Base-by-base conservation (phyloP, 2,113 vertebrate genomes). In the Peromyscus maniculatus region DNA sequence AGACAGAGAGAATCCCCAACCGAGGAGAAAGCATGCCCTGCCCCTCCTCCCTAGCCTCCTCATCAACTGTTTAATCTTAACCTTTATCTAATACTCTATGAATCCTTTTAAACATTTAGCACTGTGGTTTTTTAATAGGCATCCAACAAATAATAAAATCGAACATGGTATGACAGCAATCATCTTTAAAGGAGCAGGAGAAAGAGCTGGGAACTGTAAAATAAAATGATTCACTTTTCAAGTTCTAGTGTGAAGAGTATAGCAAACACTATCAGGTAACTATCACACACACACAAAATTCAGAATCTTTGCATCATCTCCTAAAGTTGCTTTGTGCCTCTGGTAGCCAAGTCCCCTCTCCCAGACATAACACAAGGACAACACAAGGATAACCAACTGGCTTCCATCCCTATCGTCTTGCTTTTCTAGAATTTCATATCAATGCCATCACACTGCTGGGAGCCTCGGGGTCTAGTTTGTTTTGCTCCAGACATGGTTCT, bases 201-300 rank as follows among this genome's bases (percentile, higher is more conserved):
- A 94, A 93, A 79, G 43, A 11, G 86, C 24, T 33, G 24, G 59
- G 93, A 72, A 49, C 28, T 94, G 72, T 43, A 92, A 83, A 80
- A 69, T 91, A 62, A 88, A 93, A 95, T 21, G 11, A 93, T 46
- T 36, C 55, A 66, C 66, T 89, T 91, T 90, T n/a, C 67, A 84
- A 72, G 71, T 17, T 87, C n/a, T 15, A 87, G 31, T 72, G 80
- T 91, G 79, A 88, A 28, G 62, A 33, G 28, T 71, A 11, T 71
- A 28, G 46, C 52, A 77, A 94, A 84, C 39, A 8, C 22, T 66
- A 12, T 59, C 11, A 94, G 62, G 57, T 86, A 11, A 52, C 31
- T 69, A 86, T 71, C 3, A 1, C 57, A 52, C 49, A 52, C 49
- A 52, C 49, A 15, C 43, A 83, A 28, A n/a, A 67, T 46, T n/a